Conservation (phyloP, 1,140 invertebrate genomes). For the Helicoverpa zea region DNA sequence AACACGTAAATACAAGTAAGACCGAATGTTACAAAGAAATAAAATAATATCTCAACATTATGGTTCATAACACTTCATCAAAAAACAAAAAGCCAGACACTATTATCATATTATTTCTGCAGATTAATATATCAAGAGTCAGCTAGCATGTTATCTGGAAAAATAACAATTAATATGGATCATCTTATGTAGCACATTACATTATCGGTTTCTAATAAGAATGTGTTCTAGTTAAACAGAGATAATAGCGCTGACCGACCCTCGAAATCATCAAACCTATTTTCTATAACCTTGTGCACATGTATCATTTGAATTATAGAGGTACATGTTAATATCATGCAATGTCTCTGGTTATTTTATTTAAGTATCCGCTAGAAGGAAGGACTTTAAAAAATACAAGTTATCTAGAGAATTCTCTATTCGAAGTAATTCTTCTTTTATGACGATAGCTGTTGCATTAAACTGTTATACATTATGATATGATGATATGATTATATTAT, state of each 20-base stretch:
- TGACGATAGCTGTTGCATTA: too few species aligned
- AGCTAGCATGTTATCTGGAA: not conserved
- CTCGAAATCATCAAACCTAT: not conserved
- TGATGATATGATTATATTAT: too few species aligned
- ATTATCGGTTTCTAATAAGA: not conserved
- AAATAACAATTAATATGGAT: conserved; percentile 31
- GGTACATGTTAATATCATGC: too few species aligned
- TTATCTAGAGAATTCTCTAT: too few species aligned
- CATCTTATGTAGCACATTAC: conserved; percentile 12
- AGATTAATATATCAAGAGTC: conserved; percentile 19
- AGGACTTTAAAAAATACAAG: too few species aligned
- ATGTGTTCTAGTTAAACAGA: conserved; percentile 1
- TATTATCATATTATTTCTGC: conserved; percentile 3
- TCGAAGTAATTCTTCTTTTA: too few species aligned
- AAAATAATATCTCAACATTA: not conserved
- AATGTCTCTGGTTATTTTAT: too few species aligned
- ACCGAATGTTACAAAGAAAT: too few species aligned
- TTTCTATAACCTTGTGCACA: not conserved
- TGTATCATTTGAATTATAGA: not conserved
- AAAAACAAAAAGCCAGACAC: conserved; percentile 1
- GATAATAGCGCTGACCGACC: conserved; percentile 1
- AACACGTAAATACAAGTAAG: too few species aligned
- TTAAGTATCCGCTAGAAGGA: too few species aligned
- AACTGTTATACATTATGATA: too few species aligned
- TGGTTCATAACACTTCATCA: not conserved